Base-by-base conservation (phyloP, 2,797 vertebrate species). In the Tokudaia tokunoshimensis region DNA sequence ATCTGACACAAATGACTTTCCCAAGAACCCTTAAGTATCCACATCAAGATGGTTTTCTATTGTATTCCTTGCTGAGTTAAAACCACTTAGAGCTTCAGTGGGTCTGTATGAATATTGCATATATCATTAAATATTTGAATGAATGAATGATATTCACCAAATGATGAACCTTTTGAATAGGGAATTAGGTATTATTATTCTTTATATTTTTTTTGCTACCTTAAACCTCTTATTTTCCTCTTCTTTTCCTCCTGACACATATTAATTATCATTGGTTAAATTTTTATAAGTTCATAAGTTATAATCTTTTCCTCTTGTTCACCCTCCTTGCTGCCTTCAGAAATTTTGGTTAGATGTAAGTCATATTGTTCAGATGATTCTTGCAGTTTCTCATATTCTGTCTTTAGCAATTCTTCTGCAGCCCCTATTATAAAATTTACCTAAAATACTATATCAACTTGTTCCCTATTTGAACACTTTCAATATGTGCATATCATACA, bases 1-100 rank as follows among this genome's bases (percentile, higher is more conserved):
- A 67, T 67, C 31, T 67, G 31, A 67, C 65, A 34, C 65, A 67
- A 34, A 31, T 67, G 65, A 70, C 7, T n/a, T n/a, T 19, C 67
- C 67, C 8, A 70, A 70, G 7, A n/a, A n/a, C 15, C 17, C 17
- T n/a, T 19, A 70, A 70, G 67, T 70, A n/a, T 70, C 34, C 17
- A n/a, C 3, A 12, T 74, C 22, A 26, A 47, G 74, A 83, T 0
- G 11, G 61, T 74, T 95, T 3, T 20, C 78, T 94, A 12, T 76
- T 95, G 87, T 78, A 20, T 65, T 94, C 59, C 81, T 90, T 90
- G 65, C 34, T 95, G 24, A 84, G 67, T 88, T 75, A 13, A 6
- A 76, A 81, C 72, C 13, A 8, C 6, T 52, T 92, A 74, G 13
- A 83, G 47, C 0, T 50, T 3, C 67, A 9, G 6, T 22, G 89